A percentile compares a stretch with the other conserved stretches of the same genome.
phyloP scores from a whole-genome alignment of 2,888 invertebrate species.

The Coremacera marginata region DNA sequence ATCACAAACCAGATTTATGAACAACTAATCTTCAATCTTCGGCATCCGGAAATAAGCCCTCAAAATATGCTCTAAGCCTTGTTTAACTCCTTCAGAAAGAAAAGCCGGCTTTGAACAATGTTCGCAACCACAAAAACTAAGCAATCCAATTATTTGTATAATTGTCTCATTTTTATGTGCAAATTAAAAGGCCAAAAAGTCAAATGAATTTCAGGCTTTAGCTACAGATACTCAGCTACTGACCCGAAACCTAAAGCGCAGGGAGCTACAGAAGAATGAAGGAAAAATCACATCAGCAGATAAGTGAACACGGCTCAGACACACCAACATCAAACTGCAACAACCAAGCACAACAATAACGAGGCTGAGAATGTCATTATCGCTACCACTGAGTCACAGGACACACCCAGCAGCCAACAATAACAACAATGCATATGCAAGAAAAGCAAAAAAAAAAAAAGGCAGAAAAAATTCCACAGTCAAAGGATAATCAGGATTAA shows the following conservation, averaged over 20 bases:
- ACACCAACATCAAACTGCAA: constrained; percentile 15
- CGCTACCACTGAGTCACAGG: background rate
- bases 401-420: constrained; percentile 30
- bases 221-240: constrained; percentile 22
- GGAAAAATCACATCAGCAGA: constrained; percentile 61
- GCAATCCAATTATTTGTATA: constrained; percentile 66
- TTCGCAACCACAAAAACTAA: constrained; percentile 24
- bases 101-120: no score
- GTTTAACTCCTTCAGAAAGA: no score
- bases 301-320: constrained; percentile 40
- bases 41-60: no score
- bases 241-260: background rate
- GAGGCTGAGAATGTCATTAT: constrained; percentile 16
- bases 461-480: constrained; percentile 59
- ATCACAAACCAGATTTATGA: no score
- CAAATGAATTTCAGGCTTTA: constrained; percentile 54
- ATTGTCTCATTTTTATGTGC: constrained; percentile 65
- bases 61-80: no score
- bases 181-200: constrained; percentile 66
- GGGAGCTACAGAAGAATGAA: constrained; percentile 3
- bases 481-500: constrained; percentile 69
- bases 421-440: constrained; percentile 37
- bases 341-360: constrained; percentile 22
- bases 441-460: background rate
- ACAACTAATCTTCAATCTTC: no score